Percentiles rank a stretch among this genome's conserved stretches.
These are phyloP conservation scores for Pan paniscus DNA, from an alignment of 2,113 vertebrate species.

Conservation along the genomic window DNA sequence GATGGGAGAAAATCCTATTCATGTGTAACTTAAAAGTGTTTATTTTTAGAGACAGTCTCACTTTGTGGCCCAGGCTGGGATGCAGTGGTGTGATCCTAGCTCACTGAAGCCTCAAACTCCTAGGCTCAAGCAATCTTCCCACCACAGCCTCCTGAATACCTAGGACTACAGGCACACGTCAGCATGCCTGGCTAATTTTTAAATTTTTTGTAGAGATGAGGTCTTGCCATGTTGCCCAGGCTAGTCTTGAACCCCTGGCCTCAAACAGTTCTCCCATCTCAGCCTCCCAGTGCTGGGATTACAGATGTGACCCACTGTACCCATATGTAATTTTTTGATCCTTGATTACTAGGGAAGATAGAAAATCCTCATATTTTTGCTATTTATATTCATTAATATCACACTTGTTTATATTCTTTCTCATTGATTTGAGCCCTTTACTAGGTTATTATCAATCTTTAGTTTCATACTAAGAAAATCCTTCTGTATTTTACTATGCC, in stretches of 20 bases:
- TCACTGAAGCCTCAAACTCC: background rate
- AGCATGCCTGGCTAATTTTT: background rate
- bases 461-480: background rate
- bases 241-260: background rate
- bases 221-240: no score
- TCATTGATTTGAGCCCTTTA: background rate
- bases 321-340: background rate
- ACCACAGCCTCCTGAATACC: background rate
- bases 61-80: background rate
- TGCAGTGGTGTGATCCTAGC: background rate
- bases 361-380: background rate
- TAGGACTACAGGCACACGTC: background rate
- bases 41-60: background rate
- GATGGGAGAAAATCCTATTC: background rate
- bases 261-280: background rate
- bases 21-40: no score
- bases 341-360: background rate
- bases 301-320: background rate
- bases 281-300: background rate
- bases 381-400: background rate
- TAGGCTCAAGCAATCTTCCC: background rate
- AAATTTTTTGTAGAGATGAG: background rate
- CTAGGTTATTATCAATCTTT: background rate
- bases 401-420: background rate
- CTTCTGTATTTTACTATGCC: background rate